Base-by-base conservation (phyloP, 2,797 vertebrate species). In the Cryptoprocta ferox region DNA sequence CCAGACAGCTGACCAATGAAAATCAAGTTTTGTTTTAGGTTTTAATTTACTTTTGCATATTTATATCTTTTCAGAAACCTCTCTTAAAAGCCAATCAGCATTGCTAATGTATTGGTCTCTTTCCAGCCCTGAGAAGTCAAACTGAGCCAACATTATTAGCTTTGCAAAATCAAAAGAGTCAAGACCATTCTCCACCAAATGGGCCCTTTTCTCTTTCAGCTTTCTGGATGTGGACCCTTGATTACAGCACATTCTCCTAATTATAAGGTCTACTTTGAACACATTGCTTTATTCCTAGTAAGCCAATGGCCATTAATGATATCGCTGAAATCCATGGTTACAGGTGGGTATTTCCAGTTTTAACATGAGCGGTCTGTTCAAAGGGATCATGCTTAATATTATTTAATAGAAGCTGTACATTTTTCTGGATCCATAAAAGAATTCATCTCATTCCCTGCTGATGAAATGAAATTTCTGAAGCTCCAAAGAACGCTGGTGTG, bases 401-500 rank as follows among this genome's bases (percentile, higher is more conserved):
- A 79, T 93, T 97, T 88, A 94, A 96, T 82, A 96, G 28, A 30
- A 78, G 10, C 66, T 87, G 61, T 92, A 75, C 63, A 48, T 76
- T 93, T 91, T 71, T 87, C 90, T 79, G 80, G 30, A 42, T 48
- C 11, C 32, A 63, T 16, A 86, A 39, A 94, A 53, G 63, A 88
- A 97, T 91, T 70, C 19, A 61, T 63, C 42, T 90, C 30, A 94
- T 96, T 96, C 86, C 37, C 68, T 45, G 66, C 53, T 94, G 82
- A 91, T 94, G 56, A 97, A 94, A 97, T 63, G 21, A 92, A 96
- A 97, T 63, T 95, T 92, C 83, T 66, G n/a, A 96, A 92, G 56
- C 26, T 76, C 50, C 87, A 68, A 82, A 88, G 48, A 76, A 92
- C 1, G 35, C 48, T 84, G 30, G 48, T 53, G 82, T 97, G 53